Evolutionary conservation across 1,140 invertebrate genomes (phyloP), one percentile per base, ranked within the genome.

Genomic region (Antheraea mylitta): DNA sequence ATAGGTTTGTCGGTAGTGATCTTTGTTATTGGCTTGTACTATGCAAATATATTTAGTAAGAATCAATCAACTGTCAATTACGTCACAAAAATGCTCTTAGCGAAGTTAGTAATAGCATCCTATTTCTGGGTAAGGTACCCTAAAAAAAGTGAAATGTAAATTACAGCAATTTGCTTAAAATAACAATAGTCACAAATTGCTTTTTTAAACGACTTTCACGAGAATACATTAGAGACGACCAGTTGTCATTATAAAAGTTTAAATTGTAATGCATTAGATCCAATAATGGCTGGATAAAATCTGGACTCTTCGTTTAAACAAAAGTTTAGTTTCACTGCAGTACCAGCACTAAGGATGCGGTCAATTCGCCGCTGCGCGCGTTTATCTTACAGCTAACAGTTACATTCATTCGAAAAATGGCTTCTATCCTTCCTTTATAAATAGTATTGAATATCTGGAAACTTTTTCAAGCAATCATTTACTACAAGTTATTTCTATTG

Each of bases 211-310:
- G 45, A 53, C 45, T 53, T 53, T 53, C 45, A 16, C 45, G 45
- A 53, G 36, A 63, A 37, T 22, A 22, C 61, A 63, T 63, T 63
- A 36, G 45, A 13, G 61, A 30, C 18, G 8, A 63, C 37, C 61
- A 37, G 61, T n/a, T 22, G 7, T 63, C 61, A 63, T 63, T 63
- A 63, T 37, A 63, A 63, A 37, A 63, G 22, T 63, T 63, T 37
- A 30, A 37, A 63, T 63, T 63, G 16, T 63, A 37, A 13, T 3
- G 22, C 7, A n/a, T 63, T 37, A 63, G 9, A 63, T 60, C 30
- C 16, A 63, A 7, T 37, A 8, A 63, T 8, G n/a, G 30, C 8
- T 37, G 13, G 30, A 63, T 63, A 37, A 37, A 22, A 11, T 30
- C 59, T 61, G 11, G 11, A 22, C 7, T n/a, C 18, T 10, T 11